Evolutionary conservation across 2,888 invertebrate species (phyloP).

Genomic region (Acanthococcus lagerstroemiae): DNA sequence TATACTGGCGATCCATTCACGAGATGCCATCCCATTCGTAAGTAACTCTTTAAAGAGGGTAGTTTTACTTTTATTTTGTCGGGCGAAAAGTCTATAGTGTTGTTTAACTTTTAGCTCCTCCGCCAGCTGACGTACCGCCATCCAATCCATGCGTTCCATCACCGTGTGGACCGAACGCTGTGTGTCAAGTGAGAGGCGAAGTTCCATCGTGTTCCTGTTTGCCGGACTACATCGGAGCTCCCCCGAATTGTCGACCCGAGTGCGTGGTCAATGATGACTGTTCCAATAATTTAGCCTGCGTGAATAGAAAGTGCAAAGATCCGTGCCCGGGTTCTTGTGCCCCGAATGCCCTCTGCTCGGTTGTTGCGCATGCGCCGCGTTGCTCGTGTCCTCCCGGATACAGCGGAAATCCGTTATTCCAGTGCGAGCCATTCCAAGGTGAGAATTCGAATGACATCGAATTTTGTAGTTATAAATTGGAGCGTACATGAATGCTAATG

Average conservation of each 20-base stretch:
- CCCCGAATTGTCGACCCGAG: slow-evolving; percentile 55
- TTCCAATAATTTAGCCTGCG: slow-evolving; percentile 65
- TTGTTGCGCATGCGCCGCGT: slow-evolving; percentile 41
- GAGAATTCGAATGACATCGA: background rate
- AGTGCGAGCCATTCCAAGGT: slow-evolving; percentile 37
- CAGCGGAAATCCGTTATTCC: slow-evolving; percentile 41
- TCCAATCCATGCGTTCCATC: slow-evolving; percentile 43
- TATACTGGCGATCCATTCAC: slow-evolving; percentile 45
- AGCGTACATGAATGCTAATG: slow-evolving; percentile 42
- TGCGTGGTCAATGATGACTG: slow-evolving; percentile 75
- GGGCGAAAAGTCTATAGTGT: background rate
- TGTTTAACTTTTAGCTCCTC: slow-evolving; percentile 33
- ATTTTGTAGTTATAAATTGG: background rate
- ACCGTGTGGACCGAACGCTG: slow-evolving; percentile 40
- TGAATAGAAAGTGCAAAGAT: slow-evolving; percentile 69
- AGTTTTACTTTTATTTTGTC: background rate
- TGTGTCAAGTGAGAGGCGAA: slow-evolving; percentile 42
- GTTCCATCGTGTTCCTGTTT: slow-evolving; percentile 55
- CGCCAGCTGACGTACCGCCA: slow-evolving; percentile 33
- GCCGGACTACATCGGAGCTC: slow-evolving; percentile 61
- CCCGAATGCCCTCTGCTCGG: slow-evolving; percentile 38
- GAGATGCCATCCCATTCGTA: slow-evolving; percentile 49
- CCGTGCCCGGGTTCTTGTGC: slow-evolving; percentile 50
- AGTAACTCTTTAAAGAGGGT: background rate
- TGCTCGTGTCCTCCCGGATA: slow-evolving; percentile 44